A percentile compares a stretch with the other conserved stretches of the same genome.
phyloP scores from a whole-genome alignment of 1,140 invertebrate genomes.

The honey bee (Apis mellifera) region DNA sequence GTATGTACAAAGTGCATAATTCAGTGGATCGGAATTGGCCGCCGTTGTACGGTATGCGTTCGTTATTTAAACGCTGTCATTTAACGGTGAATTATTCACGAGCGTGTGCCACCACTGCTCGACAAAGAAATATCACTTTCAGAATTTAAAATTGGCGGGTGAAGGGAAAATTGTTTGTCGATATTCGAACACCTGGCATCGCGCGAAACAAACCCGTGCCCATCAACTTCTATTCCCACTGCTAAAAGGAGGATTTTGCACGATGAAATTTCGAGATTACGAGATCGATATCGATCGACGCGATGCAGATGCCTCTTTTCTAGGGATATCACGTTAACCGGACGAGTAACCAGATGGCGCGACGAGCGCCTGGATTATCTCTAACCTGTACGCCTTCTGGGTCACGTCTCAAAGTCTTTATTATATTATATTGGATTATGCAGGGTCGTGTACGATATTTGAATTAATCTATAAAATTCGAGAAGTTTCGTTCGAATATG shows the following conservation, averaged over 20 bases:
- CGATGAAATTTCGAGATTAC: too few relatives aligned
- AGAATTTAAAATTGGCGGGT: background rate
- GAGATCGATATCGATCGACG: too few relatives aligned
- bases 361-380: too few relatives aligned
- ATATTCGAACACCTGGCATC: background rate
- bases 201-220: background rate
- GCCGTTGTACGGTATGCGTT: background rate
- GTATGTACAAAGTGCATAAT: background rate
- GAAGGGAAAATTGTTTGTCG: constrained; percentile 9
- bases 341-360: too few relatives aligned
- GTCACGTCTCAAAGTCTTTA: too few relatives aligned
- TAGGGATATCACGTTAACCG: too few relatives aligned
- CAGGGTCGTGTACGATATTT: too few relatives aligned
- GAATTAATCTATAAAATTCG: too few relatives aligned
- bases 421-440: too few relatives aligned
- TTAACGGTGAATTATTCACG: background rate
- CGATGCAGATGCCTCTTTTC: too few relatives aligned
- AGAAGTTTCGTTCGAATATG: too few relatives aligned
- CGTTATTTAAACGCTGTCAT: background rate
- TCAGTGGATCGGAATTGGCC: background rate
- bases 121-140: background rate
- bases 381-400: too few relatives aligned
- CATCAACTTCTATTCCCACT: background rate
- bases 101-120: background rate
- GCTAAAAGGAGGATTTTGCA: background rate